phyloP scores from a whole-genome alignment of 2,888 invertebrate species.

The Taenaris catops region DNA sequence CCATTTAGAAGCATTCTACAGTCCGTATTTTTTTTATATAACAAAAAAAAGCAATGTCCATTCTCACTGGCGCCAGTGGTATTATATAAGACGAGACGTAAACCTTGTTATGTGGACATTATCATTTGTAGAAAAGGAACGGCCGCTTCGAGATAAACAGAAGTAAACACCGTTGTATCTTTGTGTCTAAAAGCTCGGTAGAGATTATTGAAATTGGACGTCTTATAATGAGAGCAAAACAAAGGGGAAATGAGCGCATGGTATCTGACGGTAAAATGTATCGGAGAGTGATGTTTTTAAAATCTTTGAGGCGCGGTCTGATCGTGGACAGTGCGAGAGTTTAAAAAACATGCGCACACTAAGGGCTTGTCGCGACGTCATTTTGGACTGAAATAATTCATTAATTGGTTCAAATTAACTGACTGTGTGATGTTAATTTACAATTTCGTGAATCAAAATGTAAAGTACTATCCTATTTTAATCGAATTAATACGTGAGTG shows the following conservation, averaged over 20 bases:
- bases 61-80: slow-evolving; percentile 52
- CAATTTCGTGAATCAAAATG: no score
- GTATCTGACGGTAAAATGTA: slow-evolving; percentile 20
- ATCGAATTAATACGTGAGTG: no score
- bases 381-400: no score
- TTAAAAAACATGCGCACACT: slow-evolving; percentile 4
- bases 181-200: slow-evolving; percentile 15
- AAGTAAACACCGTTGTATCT: slow-evolving; percentile 17
- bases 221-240: slow-evolving; percentile 20
- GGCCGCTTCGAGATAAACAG: slow-evolving; percentile 17
- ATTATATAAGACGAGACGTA: slow-evolving; percentile 44
- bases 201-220: slow-evolving; percentile 15
- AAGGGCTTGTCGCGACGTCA: not conserved
- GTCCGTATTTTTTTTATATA: slow-evolving; percentile 15
- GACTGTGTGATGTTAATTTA: no score
- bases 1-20: slow-evolving; percentile 6
- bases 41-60: slow-evolving; percentile 43
- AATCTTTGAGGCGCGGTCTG: slow-evolving; percentile 27
- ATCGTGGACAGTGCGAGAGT: slow-evolving; percentile 50
- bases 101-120: slow-evolving; percentile 19
- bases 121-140: slow-evolving; percentile 17
- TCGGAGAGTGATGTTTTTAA: slow-evolving; percentile 24
- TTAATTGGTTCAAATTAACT: no score
- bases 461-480: no score
- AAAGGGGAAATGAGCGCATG: slow-evolving; percentile 17